Percentiles rank a stretch among this genome's conserved stretches.
phyloP scores from a whole-genome alignment of 2,113 vertebrate species.

The Bettongia penicillata region DNA sequence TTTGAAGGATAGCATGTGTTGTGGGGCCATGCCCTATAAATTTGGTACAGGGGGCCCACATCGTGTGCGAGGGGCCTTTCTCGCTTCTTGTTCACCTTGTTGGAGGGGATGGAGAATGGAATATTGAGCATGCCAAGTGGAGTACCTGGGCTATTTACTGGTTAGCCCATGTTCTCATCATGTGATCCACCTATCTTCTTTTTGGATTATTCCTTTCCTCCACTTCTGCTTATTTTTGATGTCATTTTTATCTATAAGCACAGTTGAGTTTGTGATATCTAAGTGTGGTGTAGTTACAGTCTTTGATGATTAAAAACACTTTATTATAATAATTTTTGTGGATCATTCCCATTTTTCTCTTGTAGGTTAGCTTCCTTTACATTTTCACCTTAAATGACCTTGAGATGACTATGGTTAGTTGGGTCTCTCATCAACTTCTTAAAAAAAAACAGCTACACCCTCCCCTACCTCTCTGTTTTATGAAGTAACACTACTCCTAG shows the following conservation, averaged over 20 bases:
- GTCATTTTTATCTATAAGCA: not conserved
- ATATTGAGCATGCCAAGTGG: not conserved
- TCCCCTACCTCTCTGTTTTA: not conserved
- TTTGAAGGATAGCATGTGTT: not conserved
- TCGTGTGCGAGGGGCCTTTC: not conserved
- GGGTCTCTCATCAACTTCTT: not conserved
- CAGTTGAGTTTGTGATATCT: not conserved
- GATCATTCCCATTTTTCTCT: not conserved
- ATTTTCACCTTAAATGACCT: not conserved
- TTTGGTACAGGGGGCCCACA: not conserved
- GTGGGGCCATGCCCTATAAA: not conserved
- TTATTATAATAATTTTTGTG: not conserved
- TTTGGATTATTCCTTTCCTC: not conserved
- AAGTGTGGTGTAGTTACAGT: not conserved
- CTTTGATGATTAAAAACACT: not conserved
- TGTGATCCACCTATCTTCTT: not conserved
- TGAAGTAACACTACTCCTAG: not conserved
- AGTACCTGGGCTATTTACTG: not conserved
- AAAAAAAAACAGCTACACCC: not conserved
- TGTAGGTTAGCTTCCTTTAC: not conserved
- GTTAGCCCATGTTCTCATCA: not conserved
- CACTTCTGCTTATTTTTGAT: not conserved
- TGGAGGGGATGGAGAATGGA: not conserved
- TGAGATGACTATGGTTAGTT: not conserved
- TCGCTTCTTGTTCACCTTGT: not conserved